These are phyloP conservation scores for Phylloscopus whistleri DNA, from an alignment of 2,113 vertebrate genomes.

Conservation along the genomic window DNA sequence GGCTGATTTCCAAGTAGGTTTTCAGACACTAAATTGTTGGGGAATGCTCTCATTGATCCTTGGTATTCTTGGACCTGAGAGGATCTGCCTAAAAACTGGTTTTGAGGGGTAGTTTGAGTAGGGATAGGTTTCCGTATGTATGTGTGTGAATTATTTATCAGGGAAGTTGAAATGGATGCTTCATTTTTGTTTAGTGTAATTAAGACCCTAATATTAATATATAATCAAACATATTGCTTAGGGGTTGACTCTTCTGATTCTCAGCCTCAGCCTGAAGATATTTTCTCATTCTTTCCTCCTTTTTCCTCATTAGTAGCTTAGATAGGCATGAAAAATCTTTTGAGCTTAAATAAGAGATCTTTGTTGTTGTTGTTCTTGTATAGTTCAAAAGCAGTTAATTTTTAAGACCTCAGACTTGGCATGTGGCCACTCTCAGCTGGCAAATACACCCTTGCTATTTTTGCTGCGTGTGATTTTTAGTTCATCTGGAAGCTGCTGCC, in stretches of 20 bases:
- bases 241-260: slow-evolving; percentile 42
- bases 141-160: slow-evolving; percentile 16
- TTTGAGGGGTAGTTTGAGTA: not conserved
- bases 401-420: slow-evolving; percentile 65
- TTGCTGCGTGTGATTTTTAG: slow-evolving; percentile 62
- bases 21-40: not conserved
- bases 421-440: slow-evolving; percentile 46
- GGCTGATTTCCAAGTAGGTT: not conserved
- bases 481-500: slow-evolving; percentile 57
- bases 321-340: slow-evolving; percentile 61
- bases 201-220: slow-evolving; percentile 53
- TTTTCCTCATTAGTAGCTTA: slow-evolving; percentile 57
- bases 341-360: slow-evolving; percentile 58
- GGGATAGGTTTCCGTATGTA: not conserved
- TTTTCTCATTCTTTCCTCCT: slow-evolving; percentile 19
- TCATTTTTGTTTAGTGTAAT: slow-evolving; percentile 48
- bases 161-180: slow-evolving; percentile 27
- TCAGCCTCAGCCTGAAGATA: slow-evolving; percentile 40
- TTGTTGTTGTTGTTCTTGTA: slow-evolving; percentile 59
- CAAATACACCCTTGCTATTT: slow-evolving; percentile 56
- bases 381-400: slow-evolving; percentile 69
- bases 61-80: not conserved
- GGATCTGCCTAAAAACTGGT: not conserved
- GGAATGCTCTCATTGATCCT: not conserved
- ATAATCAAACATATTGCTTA: slow-evolving; percentile 60